Evolutionary conservation across 2,797 vertebrate genomes (phyloP).

Genomic region (Crocodylus rhombifer): DNA sequence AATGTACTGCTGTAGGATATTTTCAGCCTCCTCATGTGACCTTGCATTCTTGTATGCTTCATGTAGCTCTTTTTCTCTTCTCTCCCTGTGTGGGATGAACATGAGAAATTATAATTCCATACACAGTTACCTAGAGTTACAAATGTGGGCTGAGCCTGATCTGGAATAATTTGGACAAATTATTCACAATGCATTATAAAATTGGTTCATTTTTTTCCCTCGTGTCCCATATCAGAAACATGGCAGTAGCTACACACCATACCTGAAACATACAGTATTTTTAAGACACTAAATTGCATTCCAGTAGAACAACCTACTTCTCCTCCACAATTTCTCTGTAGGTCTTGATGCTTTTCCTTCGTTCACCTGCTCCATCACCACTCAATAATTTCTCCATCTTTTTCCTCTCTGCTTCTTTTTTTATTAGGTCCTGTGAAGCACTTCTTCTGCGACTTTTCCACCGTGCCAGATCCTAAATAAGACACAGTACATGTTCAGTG

Average conservation of each 20-base stretch:
- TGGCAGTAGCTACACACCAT: not conserved
- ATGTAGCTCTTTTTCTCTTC: constrained; percentile 91
- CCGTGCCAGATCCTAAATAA: constrained; percentile 90
- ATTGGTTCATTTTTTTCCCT: not conserved
- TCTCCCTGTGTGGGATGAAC: constrained; percentile 84
- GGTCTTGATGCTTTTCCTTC: constrained; percentile 97
- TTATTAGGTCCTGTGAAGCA: constrained; percentile 96
- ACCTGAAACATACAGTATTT: not conserved
- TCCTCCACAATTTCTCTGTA: constrained; percentile 98
- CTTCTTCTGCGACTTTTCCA: constrained; percentile 97
- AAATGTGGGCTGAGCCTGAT: not conserved
- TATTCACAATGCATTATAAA: not conserved
- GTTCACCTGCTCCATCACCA: constrained; percentile 78
- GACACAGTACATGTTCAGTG: not conserved
- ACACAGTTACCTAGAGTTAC: not conserved
- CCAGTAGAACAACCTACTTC: constrained; percentile 86
- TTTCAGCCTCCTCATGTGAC: constrained; percentile 90
- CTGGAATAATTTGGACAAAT: not conserved
- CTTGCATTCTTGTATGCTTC: constrained; percentile 89
- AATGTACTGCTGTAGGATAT: constrained; percentile 92
- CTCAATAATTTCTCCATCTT: constrained; percentile 92
- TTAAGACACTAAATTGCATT: not conserved
- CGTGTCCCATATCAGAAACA: not conserved
- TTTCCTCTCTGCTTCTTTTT: constrained; percentile 97
- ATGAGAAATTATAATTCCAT: not conserved